phyloP scores from a whole-genome alignment of 2,113 vertebrate species.

The Ramphastos sulfuratus region DNA sequence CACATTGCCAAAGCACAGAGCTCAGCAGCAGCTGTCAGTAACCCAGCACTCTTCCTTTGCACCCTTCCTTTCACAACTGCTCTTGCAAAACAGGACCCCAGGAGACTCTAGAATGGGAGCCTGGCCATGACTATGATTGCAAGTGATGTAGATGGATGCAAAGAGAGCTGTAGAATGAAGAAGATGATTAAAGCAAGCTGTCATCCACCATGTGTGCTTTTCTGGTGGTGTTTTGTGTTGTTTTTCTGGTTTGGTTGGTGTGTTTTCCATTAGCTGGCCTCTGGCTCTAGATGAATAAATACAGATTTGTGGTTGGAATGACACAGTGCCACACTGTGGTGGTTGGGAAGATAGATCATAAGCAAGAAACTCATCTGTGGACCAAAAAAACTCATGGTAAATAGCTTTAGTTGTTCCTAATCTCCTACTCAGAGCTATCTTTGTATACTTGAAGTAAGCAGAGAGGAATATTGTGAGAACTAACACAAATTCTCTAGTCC shows the following conservation, averaged over 20 bases:
- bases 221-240: neutral
- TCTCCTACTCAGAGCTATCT: neutral
- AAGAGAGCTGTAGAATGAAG: neutral
- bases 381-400: neutral
- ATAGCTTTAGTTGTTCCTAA: neutral
- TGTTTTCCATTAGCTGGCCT: fast-evolving
- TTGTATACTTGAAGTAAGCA: neutral
- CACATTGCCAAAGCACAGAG: neutral
- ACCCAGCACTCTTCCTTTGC: neutral
- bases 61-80: neutral
- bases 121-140: fast-evolving
- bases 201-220: neutral
- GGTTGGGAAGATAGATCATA: neutral
- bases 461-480: neutral
- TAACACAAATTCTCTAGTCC: neutral
- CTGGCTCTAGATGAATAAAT: neutral
- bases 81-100: neutral
- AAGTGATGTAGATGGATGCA: neutral
- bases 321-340: constrained; percentile 78
- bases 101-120: neutral
- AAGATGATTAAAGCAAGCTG: neutral
- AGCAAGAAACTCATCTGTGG: neutral
- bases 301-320: neutral
- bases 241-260: neutral
- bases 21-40: neutral